Conservation (phyloP, 2,888 invertebrate species). For the Leptinotarsa peninsularis region DNA sequence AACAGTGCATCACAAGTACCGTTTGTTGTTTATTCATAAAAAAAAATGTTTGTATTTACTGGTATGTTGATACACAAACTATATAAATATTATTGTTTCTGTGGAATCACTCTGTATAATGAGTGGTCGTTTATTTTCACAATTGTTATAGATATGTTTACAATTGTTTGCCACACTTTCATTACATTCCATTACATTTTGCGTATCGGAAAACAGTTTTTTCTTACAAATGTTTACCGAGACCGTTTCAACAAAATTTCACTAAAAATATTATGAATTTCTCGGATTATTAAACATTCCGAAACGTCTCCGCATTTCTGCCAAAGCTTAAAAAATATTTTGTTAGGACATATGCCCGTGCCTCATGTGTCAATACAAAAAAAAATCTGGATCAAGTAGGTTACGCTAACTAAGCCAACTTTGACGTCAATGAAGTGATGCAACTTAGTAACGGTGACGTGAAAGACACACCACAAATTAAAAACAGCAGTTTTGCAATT, state of each 20-base stretch:
- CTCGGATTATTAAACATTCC: not conserved
- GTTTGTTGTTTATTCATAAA: too few relatives aligned
- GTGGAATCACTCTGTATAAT: too few relatives aligned
- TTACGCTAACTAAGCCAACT: conserved; percentile 55
- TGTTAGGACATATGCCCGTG: not conserved
- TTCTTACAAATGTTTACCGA: not conserved
- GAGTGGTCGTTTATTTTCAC: too few relatives aligned
- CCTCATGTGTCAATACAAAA: conserved; percentile 12
- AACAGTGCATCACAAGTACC: too few relatives aligned
- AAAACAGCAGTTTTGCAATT: conserved; percentile 27
- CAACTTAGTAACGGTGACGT: conserved; percentile 49
- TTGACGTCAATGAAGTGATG: conserved; percentile 59
- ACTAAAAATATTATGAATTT: not conserved
- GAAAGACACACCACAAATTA: conserved; percentile 36
- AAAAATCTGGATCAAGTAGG: conserved; percentile 26
- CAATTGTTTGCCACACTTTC: too few relatives aligned
- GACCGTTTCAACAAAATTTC: not conserved
- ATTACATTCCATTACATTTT: not conserved
- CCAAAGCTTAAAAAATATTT: conserved; percentile 13
- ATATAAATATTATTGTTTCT: too few relatives aligned
- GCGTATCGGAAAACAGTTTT: not conserved
- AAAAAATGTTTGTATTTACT: too few relatives aligned
- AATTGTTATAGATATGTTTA: too few relatives aligned
- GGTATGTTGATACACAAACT: too few relatives aligned
- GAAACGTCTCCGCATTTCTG: conserved; percentile 2